Base-by-base conservation (phyloP, 2,113 vertebrate genomes). In the Caloenas nicobarica region DNA sequence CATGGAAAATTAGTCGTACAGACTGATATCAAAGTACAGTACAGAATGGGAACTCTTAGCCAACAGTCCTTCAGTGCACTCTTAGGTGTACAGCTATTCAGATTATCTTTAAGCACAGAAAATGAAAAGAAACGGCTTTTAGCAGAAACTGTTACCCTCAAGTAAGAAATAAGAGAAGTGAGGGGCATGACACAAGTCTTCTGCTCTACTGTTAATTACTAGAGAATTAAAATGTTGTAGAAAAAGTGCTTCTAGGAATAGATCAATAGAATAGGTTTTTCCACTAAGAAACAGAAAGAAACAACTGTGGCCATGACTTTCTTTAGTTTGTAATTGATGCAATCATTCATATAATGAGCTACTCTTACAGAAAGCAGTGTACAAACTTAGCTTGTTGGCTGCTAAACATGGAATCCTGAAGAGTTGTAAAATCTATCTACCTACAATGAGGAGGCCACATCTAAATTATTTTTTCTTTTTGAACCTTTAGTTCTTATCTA, bases 141-240 rank as follows among this genome's bases (percentile, higher is more conserved):
- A 93, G 40, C 12, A 74, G 50, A 87, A 87, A 60, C 21, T 0
- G 0, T 42, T 71, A 46, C 33, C 33, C 26, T 81, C 23, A 73
- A 74, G 24, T 36, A 69, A 57, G 42, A 76, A 71, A 28, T 25
- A 42, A 53, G 23, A 82, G 19, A 62, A 34, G 12, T 51, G 60
- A 82, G 62, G 16, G 26, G 29, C 57, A 51, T 71, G 64, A 65
- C 44, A 60, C 9, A 48, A 78, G 38, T 53, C 21, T 16, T 81
- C 46, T 92, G 51, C 40, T 91, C 93, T 84, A 31, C n/a, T 88
- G 50, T 60, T 29, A 93, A 76, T 94, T 96, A 60, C 26, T 69
- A 40, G 34, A 53, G 46, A 87, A 54, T 48, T 60, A 71, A 91
- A 87, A 77, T 3, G 2, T 33, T 50, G 48, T 64, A 50, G 34